Base-by-base conservation (phyloP, 2,797 vertebrate species). In the Sebastes kiyomatsui region DNA sequence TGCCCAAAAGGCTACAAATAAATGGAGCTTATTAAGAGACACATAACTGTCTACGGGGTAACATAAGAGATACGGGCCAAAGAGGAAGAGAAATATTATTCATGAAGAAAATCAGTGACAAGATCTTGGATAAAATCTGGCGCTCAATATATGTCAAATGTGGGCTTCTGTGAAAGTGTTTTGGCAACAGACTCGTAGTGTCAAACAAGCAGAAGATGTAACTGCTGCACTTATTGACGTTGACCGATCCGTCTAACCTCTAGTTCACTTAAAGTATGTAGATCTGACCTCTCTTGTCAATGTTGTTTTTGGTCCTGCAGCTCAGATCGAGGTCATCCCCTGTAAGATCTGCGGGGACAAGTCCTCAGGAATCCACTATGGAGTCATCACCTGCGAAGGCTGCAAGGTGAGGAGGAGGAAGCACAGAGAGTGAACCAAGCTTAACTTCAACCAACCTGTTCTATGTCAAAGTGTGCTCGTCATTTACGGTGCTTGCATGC, bases 261-360 rank as follows among this genome's bases (percentile, higher is more conserved):
- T 49, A 59, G 3, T 75, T 38, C 8, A 32, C 54, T 28, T 62
- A 8, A 49, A 59, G 32, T 5, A 2, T 60, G 33, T 52, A n/a
- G 20, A 62, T 67, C 77, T 87, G 67, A 91, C 70, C 54, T 67
- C 9, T 85, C 6, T 66, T 11, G 0, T 64, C 52, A 1, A 10
- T 81, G 23, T 79, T 32, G 27, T 79, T 75, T 79, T 65, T 80
- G 6, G 58, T 58, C 35, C 18, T 85, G 49, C 95, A 98, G 97
- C 97, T 93, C 97, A 98, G 92, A 98, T 98, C 2, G 97, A 98
- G 92, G 97, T 98, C 86, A 98, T 98, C 92, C 97, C 97, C 0
- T 98, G 97, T 94, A 98, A 98, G 92, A 98, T 98, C 93, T 98
- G 97, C 5, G 97, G 97, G 67, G 97, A 98, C 94, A 98, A 98